Evolutionary conservation across 2,888 invertebrate genomes (phyloP).

Genomic region (Electrophaes corylata): DNA sequence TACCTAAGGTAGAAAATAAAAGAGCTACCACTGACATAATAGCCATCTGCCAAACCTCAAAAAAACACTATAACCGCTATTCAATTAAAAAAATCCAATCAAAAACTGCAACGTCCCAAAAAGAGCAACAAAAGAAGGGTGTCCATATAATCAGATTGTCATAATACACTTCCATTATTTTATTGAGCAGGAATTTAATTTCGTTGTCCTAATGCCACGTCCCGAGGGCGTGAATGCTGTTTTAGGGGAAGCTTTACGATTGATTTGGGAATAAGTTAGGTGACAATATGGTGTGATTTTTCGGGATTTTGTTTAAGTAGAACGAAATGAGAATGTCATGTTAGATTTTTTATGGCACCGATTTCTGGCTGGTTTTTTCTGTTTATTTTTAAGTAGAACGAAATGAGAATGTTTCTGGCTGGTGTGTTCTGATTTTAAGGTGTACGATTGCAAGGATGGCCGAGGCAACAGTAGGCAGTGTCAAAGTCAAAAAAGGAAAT

Average conservation of each 20-base stretch:
- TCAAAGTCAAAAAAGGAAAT: no score
- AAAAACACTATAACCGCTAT: constrained; percentile 50
- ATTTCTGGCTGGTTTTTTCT: no score
- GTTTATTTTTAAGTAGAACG: no score
- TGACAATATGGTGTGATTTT: constrained; percentile 61
- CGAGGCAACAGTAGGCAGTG: no score
- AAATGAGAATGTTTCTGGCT: no score
- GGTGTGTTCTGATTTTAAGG: no score
- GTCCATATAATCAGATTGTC: constrained; percentile 49
- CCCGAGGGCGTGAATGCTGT: constrained; percentile 43
- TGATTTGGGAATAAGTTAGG: constrained; percentile 54
- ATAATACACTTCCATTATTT: constrained; percentile 71
- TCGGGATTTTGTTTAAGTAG: constrained; percentile 24
- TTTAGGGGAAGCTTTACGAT: constrained; percentile 50
- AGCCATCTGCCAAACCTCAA: constrained; percentile 20
- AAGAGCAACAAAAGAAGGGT: constrained; percentile 36
- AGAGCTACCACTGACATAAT: not conserved
- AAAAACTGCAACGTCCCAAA: constrained; percentile 31
- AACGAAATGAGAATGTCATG: not conserved
- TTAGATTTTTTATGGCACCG: not conserved
- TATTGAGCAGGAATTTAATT: constrained; percentile 73
- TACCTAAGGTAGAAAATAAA: not conserved
- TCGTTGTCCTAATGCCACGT: constrained; percentile 59
- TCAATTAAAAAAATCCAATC: constrained; percentile 37
- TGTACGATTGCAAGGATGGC: no score